Base-by-base conservation (phyloP, 2,888 invertebrate species). In the Protonemura montana region DNA sequence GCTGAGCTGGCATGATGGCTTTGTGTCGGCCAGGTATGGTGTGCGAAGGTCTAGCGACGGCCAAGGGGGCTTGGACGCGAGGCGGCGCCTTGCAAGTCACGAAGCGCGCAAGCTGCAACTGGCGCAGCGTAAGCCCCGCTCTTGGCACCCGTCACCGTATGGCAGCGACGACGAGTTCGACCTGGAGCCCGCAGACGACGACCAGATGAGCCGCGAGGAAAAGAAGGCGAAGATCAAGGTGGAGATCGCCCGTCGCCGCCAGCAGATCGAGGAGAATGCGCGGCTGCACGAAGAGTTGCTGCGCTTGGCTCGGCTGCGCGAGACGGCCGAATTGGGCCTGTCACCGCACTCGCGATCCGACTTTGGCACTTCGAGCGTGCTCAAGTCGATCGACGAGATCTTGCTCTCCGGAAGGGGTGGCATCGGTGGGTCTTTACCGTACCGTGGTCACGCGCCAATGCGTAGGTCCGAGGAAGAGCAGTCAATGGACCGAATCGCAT, bases 231-330 rank as follows among this genome's bases (percentile, higher is more conserved):
- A 93, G 88, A 92, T 94, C 87, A 93, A 93, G 88, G 93, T 93
- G 80, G 94, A 94, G 89, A 94, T 95, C 87, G 93, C 93, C 16
- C 91, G 93, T 85, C 90, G 94, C n/a, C 91, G 93, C 81, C 92
- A 92, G 88, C 93, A 94, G 89, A 92, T 94, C 87, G 93, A 93
- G 88, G 93, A 93, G 88, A 92, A 93, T 87, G 92, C 92, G n/a
- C 91, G 93, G 10, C 90, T 93, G 59, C 93, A 92, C 89, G 91
- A 92, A 83, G 93, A 93, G 89, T 90, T 93, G 26, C 89, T 92
- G 82, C 91, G 92, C 87, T 89, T 92, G 86, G 91, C 92, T 25
- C 89, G 91, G 84, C 88, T 92, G 28, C 90, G 91, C 35, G 91
- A 91, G 87, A 90, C 90, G 87, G 91, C 91, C n/a, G 91, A 91